A percentile compares a stretch with the other conserved stretches of the same genome.
These are phyloP conservation scores for Odontocolon sp. DNA, from an alignment of 2,888 invertebrate species.

Conservation along the genomic window DNA sequence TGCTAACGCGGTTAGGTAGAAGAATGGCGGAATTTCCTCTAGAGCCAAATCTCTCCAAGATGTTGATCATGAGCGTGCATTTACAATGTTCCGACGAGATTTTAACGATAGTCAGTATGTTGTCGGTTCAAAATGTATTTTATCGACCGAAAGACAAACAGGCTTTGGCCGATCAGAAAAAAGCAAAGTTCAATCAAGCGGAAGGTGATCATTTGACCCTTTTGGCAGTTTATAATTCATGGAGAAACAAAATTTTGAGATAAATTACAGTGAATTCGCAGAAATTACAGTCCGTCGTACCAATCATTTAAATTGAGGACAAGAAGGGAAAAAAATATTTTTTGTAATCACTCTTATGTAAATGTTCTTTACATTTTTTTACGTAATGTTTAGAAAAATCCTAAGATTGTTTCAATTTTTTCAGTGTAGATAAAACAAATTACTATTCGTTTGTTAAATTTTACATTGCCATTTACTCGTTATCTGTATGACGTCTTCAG, in stretches of 20 bases:
- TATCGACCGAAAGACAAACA: constrained; percentile 97
- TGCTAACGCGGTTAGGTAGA: constrained; percentile 90
- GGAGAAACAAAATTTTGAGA: constrained; percentile 99
- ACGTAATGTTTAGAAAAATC: too few relatives aligned
- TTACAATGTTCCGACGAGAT: constrained; percentile 99
- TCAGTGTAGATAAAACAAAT: too few relatives aligned
- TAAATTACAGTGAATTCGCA: too few relatives aligned
- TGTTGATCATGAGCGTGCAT: constrained; percentile 99
- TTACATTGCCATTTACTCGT: too few relatives aligned
- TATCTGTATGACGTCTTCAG: too few relatives aligned
- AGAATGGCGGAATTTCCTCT: constrained; percentile 99
- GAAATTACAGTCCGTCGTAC: too few relatives aligned
- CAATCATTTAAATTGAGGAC: too few relatives aligned
- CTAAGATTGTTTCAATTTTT: too few relatives aligned
- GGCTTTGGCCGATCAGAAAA: constrained; percentile 98
- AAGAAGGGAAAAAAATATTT: too few relatives aligned
- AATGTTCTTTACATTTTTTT: too few relatives aligned
- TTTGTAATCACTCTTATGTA: too few relatives aligned
- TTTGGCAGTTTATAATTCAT: constrained; percentile 99
- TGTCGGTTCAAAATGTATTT: constrained; percentile 99
- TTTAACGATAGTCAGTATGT: constrained; percentile 98
- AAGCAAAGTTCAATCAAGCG: constrained; percentile 99
- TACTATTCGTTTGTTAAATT: too few relatives aligned
- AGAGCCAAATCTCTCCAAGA: constrained; percentile 98
- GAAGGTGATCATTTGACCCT: constrained; percentile 99